Conservation (phyloP, 2,113 vertebrate species). For the Aegithalos caudatus region DNA sequence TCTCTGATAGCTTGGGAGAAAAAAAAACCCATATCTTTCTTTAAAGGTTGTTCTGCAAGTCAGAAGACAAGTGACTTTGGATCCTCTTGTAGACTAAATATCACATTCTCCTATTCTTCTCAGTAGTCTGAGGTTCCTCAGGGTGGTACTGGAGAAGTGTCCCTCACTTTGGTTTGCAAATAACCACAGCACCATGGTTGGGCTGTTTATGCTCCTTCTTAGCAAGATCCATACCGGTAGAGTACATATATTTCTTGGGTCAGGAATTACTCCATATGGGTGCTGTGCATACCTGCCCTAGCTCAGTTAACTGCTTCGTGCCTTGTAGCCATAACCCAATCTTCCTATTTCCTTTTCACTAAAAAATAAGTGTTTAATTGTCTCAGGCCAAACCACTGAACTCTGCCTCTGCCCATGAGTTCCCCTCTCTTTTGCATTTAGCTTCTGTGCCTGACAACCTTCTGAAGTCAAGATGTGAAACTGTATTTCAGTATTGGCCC, state of each 20-base stretch:
- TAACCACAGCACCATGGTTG: neutral
- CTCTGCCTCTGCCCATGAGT: neutral
- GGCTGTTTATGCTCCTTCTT: neutral
- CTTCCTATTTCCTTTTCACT: neutral
- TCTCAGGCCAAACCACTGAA: neutral
- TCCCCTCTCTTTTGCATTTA: neutral
- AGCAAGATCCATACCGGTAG: neutral
- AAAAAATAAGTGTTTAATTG: neutral
- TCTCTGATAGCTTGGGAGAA: neutral
- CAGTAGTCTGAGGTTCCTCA: neutral
- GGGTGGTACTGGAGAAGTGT: neutral
- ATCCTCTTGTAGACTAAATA: neutral
- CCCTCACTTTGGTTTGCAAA: neutral
- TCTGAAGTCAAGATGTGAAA: neutral
- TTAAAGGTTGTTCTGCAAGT: neutral
- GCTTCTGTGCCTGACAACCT: neutral
- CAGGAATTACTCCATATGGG: neutral
- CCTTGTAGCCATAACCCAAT: neutral
- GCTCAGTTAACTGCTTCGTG: neutral
- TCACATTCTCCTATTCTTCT: neutral
- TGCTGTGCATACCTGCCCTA: neutral
- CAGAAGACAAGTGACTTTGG: neutral
- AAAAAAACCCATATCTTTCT: neutral
- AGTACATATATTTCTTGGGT: neutral
- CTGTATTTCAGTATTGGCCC: neutral